A percentile compares a stretch with the other conserved stretches of the same genome.
phyloP scores from a whole-genome alignment of 2,113 vertebrate genomes.

The Deroptyus accipitrinus region DNA sequence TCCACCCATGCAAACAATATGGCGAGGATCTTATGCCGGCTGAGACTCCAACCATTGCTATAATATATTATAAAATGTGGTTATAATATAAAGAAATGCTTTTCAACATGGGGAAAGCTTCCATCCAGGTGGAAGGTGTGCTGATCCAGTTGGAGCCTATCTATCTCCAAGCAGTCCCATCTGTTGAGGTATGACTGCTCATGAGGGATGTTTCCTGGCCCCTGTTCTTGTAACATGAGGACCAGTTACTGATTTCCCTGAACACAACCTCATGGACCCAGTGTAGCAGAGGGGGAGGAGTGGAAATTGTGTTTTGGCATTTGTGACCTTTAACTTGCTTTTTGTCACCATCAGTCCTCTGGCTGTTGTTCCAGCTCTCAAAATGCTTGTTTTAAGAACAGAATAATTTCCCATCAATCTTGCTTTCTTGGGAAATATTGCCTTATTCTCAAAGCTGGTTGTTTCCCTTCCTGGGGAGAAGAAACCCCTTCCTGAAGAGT shows the following conservation, averaged over 20 bases:
- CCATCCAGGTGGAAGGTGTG: neutral
- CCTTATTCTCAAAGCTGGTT: neutral
- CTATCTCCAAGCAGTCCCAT: neutral
- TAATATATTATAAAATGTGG: neutral
- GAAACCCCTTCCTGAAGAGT: neutral
- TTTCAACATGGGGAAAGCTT: neutral
- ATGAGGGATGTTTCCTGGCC: neutral
- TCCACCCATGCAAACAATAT: neutral
- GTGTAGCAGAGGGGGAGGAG: neutral
- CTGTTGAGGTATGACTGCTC: neutral
- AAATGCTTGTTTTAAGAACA: neutral
- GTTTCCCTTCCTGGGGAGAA: neutral
- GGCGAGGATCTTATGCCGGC: neutral
- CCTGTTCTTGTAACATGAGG: neutral
- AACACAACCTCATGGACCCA: neutral
- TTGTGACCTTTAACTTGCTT: neutral
- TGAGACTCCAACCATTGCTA: neutral
- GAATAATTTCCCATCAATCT: neutral
- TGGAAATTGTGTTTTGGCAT: neutral
- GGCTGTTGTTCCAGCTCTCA: neutral
- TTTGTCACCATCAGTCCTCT: neutral
- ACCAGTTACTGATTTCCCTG: neutral
- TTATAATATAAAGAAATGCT: neutral
- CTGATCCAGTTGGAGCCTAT: neutral
- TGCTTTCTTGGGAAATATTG: neutral